Conservation (phyloP, 2,888 invertebrate species). For the Cynaeus angustus region DNA sequence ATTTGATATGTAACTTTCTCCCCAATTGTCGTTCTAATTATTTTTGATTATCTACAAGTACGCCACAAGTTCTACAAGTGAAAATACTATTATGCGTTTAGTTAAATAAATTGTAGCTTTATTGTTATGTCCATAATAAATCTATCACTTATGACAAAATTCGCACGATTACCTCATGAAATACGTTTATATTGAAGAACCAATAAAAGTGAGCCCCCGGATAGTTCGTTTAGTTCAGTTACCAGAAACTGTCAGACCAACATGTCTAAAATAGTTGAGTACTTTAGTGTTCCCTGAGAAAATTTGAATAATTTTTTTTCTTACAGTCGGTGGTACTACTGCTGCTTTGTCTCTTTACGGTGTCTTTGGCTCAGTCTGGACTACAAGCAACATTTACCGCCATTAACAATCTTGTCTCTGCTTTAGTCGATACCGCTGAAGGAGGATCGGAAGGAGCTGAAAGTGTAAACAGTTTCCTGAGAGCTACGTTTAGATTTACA, state of each 20-base stretch:
- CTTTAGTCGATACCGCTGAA: background rate
- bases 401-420: background rate
- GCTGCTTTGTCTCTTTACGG: background rate
- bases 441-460: conserved; percentile 1
- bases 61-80: no score
- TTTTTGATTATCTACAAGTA: no score
- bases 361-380: background rate
- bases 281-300: background rate
- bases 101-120: no score
- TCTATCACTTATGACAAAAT: background rate
- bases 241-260: background rate
- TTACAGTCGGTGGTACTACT: background rate
- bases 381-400: background rate
- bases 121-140: background rate
- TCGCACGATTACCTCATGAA: background rate
- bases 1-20: no score
- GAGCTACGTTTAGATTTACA: background rate
- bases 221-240: background rate
- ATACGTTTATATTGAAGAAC: background rate
- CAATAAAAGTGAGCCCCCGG: background rate
- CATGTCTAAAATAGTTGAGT: background rate
- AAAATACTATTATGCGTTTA: no score
- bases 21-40: no score
- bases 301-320: background rate
- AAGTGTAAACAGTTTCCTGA: background rate